Percentiles rank a stretch among this genome's conserved stretches.
phyloP scores from a whole-genome alignment of 2,113 vertebrate species.

The Climacteris rufus region DNA sequence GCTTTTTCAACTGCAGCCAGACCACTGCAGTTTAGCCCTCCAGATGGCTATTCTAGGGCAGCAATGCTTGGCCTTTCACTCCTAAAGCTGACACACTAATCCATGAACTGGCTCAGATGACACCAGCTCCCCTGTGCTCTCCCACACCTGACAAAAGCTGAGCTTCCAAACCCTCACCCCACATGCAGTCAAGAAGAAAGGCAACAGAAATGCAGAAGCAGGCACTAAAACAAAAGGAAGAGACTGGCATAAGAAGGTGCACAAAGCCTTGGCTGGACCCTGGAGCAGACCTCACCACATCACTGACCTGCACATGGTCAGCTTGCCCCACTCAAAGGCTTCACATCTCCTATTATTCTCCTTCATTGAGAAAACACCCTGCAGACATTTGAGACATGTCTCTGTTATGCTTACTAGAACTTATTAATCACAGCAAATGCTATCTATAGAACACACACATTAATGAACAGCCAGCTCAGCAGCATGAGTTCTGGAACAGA shows the following conservation, averaged over 20 bases:
- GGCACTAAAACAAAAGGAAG: neutral
- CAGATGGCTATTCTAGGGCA: neutral
- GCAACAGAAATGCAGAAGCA: neutral
- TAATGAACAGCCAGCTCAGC: conserved; percentile 32
- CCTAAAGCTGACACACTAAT: neutral
- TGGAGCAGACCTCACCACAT: neutral
- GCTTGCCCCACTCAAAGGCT: neutral
- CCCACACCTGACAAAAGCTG: neutral
- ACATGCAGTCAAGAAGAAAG: neutral
- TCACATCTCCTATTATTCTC: neutral
- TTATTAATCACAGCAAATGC: neutral
- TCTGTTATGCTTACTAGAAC: neutral
- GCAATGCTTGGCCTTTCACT: neutral
- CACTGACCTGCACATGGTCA: neutral
- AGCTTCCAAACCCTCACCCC: neutral
- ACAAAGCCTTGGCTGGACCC: neutral
- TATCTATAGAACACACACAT: neutral
- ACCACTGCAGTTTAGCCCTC: neutral
- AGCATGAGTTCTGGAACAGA: neutral
- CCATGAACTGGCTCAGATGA: neutral
- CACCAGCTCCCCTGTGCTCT: neutral
- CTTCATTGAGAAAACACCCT: neutral
- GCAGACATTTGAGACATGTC: neutral
- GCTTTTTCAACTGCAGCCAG: neutral
- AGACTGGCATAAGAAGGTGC: neutral